A percentile compares a stretch with the other conserved stretches of the same genome.
phyloP scores from a whole-genome alignment of 2,888 invertebrate species.

The Tetropium fuscum region DNA sequence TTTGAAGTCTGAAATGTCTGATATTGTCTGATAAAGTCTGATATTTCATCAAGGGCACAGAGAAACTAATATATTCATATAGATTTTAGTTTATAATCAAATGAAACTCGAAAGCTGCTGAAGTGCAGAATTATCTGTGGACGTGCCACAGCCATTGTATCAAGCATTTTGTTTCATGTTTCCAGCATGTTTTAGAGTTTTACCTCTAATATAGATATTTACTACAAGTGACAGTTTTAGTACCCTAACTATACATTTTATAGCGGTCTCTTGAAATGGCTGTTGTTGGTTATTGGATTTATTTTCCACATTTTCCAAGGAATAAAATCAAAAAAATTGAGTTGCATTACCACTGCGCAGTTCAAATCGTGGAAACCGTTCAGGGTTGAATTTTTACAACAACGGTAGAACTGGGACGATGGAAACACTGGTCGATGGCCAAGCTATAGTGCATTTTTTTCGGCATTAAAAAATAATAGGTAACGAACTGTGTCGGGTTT shows the following conservation, averaged over 20 bases:
- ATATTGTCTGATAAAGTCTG: too few species aligned
- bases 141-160: neutral
- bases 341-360: slow-evolving; percentile 18
- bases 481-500: too few species aligned
- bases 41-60: too few species aligned
- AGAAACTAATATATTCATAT: too few species aligned
- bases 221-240: slow-evolving; percentile 44
- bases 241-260: slow-evolving; percentile 41
- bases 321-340: slow-evolving; percentile 37
- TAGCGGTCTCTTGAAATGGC: slow-evolving; percentile 44
- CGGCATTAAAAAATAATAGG: too few species aligned
- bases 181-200: slow-evolving; percentile 40
- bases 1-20: too few species aligned
- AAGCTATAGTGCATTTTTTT: too few species aligned
- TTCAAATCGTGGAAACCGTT: too few species aligned
- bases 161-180: slow-evolving; percentile 13
- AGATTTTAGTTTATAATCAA: neutral
- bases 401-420: too few species aligned
- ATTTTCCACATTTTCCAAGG: slow-evolving; percentile 34
- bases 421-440: too few species aligned
- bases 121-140: neutral
- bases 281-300: slow-evolving; percentile 43
- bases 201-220: slow-evolving; percentile 46
- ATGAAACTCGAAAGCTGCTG: neutral
- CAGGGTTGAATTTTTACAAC: too few species aligned